Evolutionary conservation across 2,113 vertebrate species (phyloP).

Genomic region (Sturnus vulgaris): DNA sequence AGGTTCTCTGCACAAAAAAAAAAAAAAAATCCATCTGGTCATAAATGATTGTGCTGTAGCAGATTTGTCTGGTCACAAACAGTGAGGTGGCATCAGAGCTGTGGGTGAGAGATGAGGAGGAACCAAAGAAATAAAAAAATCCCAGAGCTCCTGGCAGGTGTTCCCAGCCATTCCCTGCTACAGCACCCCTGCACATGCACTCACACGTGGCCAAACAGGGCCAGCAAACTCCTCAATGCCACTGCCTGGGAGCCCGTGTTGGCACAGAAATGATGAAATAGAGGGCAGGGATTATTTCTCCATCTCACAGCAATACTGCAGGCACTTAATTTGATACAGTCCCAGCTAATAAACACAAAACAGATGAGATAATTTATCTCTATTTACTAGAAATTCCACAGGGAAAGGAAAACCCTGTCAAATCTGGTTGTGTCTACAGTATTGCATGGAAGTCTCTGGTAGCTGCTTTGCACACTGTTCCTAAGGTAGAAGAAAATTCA

Average conservation of each 20-base stretch:
- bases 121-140: not conserved
- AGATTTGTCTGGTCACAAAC: not conserved
- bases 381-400: not conserved
- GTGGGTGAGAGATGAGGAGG: not conserved
- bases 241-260: not conserved
- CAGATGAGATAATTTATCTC: not conserved
- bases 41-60: accelerated
- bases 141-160: not conserved
- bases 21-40: not conserved
- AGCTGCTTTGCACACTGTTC: not conserved
- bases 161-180: not conserved
- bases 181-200: not conserved
- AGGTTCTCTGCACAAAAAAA: not conserved
- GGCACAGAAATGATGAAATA: not conserved
- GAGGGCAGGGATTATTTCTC: not conserved
- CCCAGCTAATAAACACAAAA: slow-evolving; percentile 25
- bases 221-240: not conserved
- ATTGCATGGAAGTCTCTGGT: not conserved
- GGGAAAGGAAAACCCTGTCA: not conserved
- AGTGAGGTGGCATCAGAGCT: accelerated
- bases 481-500: not conserved
- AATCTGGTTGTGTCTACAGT: not conserved
- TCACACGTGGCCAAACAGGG: accelerated
- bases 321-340: slow-evolving; percentile 10
- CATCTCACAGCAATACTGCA: not conserved